Base-by-base conservation (phyloP, 2,113 vertebrate genomes). In the Tychaedon coryphoeus region DNA sequence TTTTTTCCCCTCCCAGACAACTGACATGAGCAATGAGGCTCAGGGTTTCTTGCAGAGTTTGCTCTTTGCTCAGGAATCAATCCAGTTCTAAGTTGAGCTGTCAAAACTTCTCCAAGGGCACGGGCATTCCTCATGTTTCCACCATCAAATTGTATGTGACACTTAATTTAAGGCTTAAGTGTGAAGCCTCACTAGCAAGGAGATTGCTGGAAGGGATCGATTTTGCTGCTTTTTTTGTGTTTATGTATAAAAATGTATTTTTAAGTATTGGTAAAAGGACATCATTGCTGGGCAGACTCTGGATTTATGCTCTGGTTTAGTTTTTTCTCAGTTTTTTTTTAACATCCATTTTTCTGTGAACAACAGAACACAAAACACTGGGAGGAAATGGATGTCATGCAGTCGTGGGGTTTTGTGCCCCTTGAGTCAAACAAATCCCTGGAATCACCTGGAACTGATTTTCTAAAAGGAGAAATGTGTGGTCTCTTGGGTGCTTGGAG, bases 101-200 rank as follows among this genome's bases (percentile, higher is more conserved):
- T 75, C 96, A 86, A 3, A 86, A 80, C 51, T 83, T 79, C 84
- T 94, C 84, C 90, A 90, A 86, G 88, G 88, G 64, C 80, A 61
- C 1, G 38, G 74, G 19, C 29, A 12, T 66, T 48, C 50, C 81
- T 92, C 83, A 22, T 38, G 60, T 75, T 92, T 73, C 66, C 72
- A 42, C 74, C 22, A 3, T 70, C 93, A 53, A 81, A 94, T 97
- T 45, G 16, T 20, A 48, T 6, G 70, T 93, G 92, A 67, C 92
- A 67, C 51, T 82, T 85, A 8, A 91, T 94, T 83, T 91, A 90
- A 73, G 91, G 43, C 84, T 50, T 2, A 26, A 72, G 42, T 2
- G 0, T 69, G 90, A 90, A 92, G 67, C 75, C 61, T 93, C 69
- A 4, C 75, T 28, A 34, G 57, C 36, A 16, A n/a, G 77, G 69